A percentile compares a stretch with the other conserved stretches of the same genome.
phyloP scores from a whole-genome alignment of 2,888 invertebrate genomes.

The Epicampocera succincta region DNA sequence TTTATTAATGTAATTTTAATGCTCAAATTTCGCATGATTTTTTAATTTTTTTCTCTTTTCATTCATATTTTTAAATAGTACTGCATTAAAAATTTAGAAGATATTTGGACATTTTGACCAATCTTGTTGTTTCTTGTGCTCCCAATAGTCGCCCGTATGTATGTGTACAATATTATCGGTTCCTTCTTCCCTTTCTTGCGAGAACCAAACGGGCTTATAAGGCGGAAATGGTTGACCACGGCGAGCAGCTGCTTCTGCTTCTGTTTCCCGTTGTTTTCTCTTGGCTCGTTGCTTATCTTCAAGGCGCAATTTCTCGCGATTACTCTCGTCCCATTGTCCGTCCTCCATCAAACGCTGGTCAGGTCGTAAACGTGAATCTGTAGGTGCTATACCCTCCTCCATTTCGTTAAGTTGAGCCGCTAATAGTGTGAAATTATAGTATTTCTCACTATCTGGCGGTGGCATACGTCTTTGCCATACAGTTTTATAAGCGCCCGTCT shows the following conservation, averaged over 20 bases:
- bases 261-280: slow-evolving; percentile 89
- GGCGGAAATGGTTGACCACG: slow-evolving; percentile 86
- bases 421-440: slow-evolving; percentile 96
- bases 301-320: slow-evolving; percentile 90
- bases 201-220: slow-evolving; percentile 95
- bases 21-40: slow-evolving; percentile 52
- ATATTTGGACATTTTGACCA: slow-evolving; percentile 97
- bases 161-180: slow-evolving; percentile 88
- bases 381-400: slow-evolving; percentile 95
- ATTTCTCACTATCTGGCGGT: slow-evolving; percentile 86
- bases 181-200: slow-evolving; percentile 88
- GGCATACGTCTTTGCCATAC: slow-evolving; percentile 94
- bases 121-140: slow-evolving; percentile 91
- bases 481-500: slow-evolving; percentile 92
- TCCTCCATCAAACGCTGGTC: slow-evolving; percentile 99
- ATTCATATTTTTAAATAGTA: slow-evolving; percentile 31
- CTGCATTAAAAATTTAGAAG: slow-evolving; percentile 74
- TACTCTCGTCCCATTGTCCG: slow-evolving; percentile 95
- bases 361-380: slow-evolving; percentile 95
- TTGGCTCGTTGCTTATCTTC: slow-evolving; percentile 97
- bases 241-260: slow-evolving; percentile 87
- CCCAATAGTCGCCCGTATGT: slow-evolving; percentile 96
- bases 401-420: slow-evolving; percentile 98
- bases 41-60: slow-evolving; percentile 42
- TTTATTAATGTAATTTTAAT: slow-evolving; percentile 42